A percentile compares a stretch with the other conserved stretches of the same genome.
phyloP scores from a whole-genome alignment of 2,888 invertebrate genomes.

The Microctonus hyperodae region DNA sequence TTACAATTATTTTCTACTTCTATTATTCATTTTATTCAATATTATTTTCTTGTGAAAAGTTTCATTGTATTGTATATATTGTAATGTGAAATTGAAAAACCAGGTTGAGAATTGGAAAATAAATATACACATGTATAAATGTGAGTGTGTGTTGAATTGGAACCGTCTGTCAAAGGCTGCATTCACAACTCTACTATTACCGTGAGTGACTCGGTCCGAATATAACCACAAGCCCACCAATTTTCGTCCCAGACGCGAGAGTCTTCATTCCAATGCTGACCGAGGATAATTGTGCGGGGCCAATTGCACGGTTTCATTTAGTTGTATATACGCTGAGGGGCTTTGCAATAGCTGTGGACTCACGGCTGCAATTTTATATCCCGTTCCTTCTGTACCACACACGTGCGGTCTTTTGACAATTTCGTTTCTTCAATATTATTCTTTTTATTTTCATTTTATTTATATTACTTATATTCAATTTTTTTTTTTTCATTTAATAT shows the following conservation, averaged over 20 bases:
- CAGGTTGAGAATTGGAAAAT: not conserved
- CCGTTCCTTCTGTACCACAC: not conserved
- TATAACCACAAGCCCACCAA: conserved; percentile 43
- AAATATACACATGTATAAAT: not conserved
- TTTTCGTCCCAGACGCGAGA: conserved; percentile 36
- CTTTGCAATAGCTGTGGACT: conserved; percentile 5
- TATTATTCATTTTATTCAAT: too few species aligned
- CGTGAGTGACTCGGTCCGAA: conserved; percentile 44
- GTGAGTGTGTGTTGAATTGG: conserved; percentile 6
- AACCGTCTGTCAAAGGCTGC: not conserved
- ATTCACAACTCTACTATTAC: conserved; percentile 41
- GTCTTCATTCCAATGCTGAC: conserved; percentile 31
- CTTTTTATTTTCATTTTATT: not conserved
- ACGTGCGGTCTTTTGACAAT: conserved; percentile 7
- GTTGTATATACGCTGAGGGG: conserved; percentile 28
- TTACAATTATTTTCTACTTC: too few species aligned
- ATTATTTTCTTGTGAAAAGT: not conserved
- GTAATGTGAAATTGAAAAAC: not conserved
- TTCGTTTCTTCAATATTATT: not conserved
- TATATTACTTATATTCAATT: not conserved
- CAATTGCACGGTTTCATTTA: conserved; percentile 47
- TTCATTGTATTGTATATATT: not conserved
- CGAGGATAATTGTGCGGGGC: conserved; percentile 45
- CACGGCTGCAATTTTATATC: conserved; percentile 26
- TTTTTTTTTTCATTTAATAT: too few species aligned